Conservation (phyloP, 2,113 vertebrate genomes). For the Chrysemys picta region DNA sequence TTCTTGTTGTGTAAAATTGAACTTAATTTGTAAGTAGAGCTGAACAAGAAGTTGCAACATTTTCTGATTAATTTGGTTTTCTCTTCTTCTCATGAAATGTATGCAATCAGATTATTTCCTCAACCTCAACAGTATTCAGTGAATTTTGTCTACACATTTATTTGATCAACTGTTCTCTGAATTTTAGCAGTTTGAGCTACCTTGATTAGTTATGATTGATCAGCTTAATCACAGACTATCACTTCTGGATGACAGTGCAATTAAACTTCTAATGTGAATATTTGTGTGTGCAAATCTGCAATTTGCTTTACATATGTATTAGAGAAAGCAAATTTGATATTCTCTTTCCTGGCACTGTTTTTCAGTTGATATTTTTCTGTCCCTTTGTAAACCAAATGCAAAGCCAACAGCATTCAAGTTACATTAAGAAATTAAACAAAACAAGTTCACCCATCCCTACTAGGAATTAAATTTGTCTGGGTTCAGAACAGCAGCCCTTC, state of each 20-base stretch:
- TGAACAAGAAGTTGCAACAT: conserved; percentile 1
- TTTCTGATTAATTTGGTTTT: conserved; percentile 50
- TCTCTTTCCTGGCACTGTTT: neutral
- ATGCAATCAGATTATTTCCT: neutral
- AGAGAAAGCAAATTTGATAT: conserved; percentile 1
- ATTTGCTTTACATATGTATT: conserved; percentile 17
- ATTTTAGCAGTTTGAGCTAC: neutral
- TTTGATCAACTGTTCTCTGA: neutral
- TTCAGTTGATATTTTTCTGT: neutral
- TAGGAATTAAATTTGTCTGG: neutral
- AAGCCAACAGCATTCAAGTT: neutral
- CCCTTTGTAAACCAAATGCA: neutral
- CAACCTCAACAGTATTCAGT: neutral
- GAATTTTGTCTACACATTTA: neutral
- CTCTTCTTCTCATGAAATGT: neutral
- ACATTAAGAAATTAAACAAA: conserved; percentile 7
- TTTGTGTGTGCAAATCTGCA: conserved; percentile 11
- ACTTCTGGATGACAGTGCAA: neutral
- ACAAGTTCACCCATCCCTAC: neutral
- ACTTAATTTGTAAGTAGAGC: neutral
- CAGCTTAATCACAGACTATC: neutral
- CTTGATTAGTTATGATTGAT: neutral
- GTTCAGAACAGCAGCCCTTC: neutral
- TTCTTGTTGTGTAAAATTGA: conserved; percentile 10
- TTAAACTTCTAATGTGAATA: conserved; percentile 9